phyloP scores from a whole-genome alignment of 2,797 vertebrate genomes.

The Bradypodion pumilum region DNA sequence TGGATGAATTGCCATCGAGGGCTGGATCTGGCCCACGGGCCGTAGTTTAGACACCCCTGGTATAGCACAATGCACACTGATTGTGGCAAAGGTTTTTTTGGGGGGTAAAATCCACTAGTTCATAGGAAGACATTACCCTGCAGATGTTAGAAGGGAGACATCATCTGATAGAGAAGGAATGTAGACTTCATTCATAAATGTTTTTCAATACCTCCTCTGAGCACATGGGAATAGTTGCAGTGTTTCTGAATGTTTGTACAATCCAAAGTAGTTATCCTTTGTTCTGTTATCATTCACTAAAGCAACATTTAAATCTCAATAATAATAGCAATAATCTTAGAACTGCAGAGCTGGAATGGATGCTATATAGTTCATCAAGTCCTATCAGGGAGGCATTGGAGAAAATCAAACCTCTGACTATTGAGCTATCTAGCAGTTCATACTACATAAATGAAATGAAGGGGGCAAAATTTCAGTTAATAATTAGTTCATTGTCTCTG shows the following conservation, averaged over 20 bases:
- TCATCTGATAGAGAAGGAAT: not conserved
- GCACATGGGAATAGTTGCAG: not conserved
- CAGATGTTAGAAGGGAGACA: conserved; percentile 7
- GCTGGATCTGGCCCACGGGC: too few species aligned
- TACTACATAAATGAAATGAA: too few species aligned
- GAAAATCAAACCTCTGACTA: too few species aligned
- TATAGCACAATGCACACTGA: not conserved
- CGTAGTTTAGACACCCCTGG: too few species aligned
- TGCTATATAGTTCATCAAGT: too few species aligned
- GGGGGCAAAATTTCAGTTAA: not conserved
- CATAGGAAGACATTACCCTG: conserved; percentile 11
- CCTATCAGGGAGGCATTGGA: too few species aligned
- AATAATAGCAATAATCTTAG: too few species aligned
- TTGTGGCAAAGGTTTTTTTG: not conserved
- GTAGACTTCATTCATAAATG: conserved; percentile 21
- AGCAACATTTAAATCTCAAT: conserved; percentile 24
- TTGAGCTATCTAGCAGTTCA: too few species aligned
- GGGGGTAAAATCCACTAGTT: conserved; percentile 13
- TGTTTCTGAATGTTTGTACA: conserved; percentile 19
- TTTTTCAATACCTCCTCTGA: conserved; percentile 26
- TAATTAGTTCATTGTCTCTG: not conserved
- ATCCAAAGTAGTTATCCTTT: conserved; percentile 23
- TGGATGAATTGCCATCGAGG: too few species aligned
- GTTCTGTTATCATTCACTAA: not conserved
- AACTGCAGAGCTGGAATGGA: too few species aligned